These are phyloP conservation scores for Ctenicera cuprea DNA, from an alignment of 2,888 invertebrate species.

Conservation along the genomic window DNA sequence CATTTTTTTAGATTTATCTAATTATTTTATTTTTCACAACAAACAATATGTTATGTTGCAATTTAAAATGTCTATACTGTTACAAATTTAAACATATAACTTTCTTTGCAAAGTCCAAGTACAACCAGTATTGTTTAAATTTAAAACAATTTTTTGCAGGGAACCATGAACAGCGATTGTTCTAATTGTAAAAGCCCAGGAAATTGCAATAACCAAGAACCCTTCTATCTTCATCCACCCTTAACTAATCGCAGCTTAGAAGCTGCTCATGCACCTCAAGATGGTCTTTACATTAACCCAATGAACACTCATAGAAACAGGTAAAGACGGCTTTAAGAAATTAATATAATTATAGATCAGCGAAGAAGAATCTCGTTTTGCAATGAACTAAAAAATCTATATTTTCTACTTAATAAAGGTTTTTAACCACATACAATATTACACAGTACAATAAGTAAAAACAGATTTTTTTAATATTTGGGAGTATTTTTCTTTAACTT, in stretches of 20 bases:
- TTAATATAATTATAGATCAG: too few species aligned
- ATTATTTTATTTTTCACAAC: too few species aligned
- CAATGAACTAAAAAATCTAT: too few species aligned
- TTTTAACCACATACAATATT: too few species aligned
- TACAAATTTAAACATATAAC: neutral
- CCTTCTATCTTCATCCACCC: constrained; percentile 88
- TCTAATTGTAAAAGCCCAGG: constrained; percentile 66
- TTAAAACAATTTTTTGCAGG: constrained; percentile 59
- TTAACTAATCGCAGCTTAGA: constrained; percentile 67
- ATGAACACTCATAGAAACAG: constrained; percentile 77
- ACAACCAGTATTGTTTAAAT: neutral
- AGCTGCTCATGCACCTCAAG: constrained; percentile 77
- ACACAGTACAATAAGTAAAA: too few species aligned
- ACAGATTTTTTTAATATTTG: too few species aligned
- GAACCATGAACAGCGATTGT: constrained; percentile 68
- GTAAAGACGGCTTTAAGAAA: constrained; percentile 57
- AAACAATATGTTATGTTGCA: neutral
- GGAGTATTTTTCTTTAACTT: too few species aligned
- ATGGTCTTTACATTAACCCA: constrained; percentile 90
- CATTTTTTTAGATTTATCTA: neutral
- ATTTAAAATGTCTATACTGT: neutral
- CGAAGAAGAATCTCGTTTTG: too few species aligned
- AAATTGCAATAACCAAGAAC: constrained; percentile 73
- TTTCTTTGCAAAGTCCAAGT: neutral
- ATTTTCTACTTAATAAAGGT: too few species aligned